These are phyloP conservation scores for Diplodus sargus DNA, from an alignment of 2,797 vertebrate species.

Conservation along the genomic window DNA sequence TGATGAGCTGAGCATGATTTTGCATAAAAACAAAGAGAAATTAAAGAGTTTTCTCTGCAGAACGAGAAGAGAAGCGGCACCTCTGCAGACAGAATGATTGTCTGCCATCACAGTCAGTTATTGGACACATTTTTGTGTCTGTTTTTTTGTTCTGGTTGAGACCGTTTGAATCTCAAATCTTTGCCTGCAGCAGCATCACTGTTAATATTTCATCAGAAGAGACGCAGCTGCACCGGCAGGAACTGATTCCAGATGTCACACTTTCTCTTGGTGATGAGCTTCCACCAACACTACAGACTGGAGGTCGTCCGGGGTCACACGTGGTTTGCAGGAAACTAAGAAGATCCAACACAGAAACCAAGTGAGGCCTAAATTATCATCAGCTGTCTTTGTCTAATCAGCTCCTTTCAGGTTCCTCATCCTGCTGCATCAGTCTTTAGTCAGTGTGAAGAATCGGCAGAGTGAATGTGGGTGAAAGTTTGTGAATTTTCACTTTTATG, in stretches of 20 bases:
- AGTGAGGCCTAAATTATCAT: not conserved
- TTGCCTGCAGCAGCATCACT: not conserved
- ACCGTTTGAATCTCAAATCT: not conserved
- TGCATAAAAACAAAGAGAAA: too few species aligned
- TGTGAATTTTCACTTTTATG: too few species aligned
- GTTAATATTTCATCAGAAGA: slow-evolving; percentile 24
- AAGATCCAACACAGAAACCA: not conserved
- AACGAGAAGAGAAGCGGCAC: not conserved
- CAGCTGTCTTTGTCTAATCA: not conserved
- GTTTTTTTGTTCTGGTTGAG: not conserved
- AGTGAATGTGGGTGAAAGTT: too few species aligned
- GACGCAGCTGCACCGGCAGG: slow-evolving; percentile 7
- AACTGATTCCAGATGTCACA: slow-evolving; percentile 15
- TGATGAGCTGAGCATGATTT: not conserved
- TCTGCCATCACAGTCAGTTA: not conserved
- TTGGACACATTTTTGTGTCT: too few species aligned
- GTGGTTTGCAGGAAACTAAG: not conserved
- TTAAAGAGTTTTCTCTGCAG: not conserved
- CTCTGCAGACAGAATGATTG: not conserved
- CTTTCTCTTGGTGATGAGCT: not conserved
- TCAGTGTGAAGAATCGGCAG: not conserved
- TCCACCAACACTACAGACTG: not conserved
- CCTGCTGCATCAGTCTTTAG: not conserved
- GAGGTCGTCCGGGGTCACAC: not conserved
- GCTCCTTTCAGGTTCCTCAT: not conserved